Conservation (phyloP, 2,113 vertebrate genomes). For the Seriola rivoliana region DNA sequence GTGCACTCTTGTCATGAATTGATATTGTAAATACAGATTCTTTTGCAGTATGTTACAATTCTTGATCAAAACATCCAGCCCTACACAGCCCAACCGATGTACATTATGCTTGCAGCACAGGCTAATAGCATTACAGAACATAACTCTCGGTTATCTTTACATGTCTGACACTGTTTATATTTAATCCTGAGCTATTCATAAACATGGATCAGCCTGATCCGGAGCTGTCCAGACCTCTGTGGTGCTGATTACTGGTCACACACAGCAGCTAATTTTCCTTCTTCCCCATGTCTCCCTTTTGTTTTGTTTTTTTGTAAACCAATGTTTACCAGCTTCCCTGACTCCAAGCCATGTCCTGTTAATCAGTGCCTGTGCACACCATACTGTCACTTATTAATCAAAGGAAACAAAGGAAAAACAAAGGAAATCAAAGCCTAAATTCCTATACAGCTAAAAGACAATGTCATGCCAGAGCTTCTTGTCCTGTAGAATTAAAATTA, state of each 20-base stretch:
- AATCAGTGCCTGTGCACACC: not conserved
- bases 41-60: no score
- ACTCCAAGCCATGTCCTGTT: not conserved
- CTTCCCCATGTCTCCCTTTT: not conserved
- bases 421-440: not conserved
- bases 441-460: not conserved
- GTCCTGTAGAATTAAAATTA: not conserved
- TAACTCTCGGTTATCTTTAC: not conserved
- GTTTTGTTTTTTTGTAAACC: no score
- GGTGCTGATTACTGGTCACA: not conserved
- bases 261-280: not conserved
- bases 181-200: conserved; percentile 2
- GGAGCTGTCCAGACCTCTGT: not conserved
- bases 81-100: not conserved
- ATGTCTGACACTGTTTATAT: not conserved
- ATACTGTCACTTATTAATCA: not conserved
- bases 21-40: no score
- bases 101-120: not conserved
- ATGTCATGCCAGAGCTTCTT: not conserved
- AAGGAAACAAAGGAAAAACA: no score
- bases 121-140: no score
- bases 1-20: no score
- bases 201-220: conserved; percentile 2
- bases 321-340: not conserved
- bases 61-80: no score